phyloP scores from a whole-genome alignment of 2,113 vertebrate species.

The Sarotherodon lohbergeri region DNA sequence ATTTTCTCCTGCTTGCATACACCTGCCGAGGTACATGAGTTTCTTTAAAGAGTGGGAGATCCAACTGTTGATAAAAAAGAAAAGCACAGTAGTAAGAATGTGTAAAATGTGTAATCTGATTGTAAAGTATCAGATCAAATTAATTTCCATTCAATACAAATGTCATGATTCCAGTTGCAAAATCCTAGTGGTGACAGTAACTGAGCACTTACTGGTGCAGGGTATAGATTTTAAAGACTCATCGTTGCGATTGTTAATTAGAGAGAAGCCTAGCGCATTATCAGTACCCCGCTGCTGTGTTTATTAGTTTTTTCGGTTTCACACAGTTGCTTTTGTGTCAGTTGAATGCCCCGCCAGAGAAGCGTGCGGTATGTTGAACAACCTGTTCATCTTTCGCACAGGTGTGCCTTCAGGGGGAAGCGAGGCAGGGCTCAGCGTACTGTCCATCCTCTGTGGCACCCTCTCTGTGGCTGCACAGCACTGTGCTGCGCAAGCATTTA shows the following conservation, averaged over 20 bases:
- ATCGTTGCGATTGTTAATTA: neutral
- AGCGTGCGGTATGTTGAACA: slow-evolving; percentile 45
- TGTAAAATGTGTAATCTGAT: neutral
- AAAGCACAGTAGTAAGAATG: neutral
- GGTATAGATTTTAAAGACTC: neutral
- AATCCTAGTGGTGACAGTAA: neutral
- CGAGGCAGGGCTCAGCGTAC: neutral
- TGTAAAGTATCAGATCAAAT: neutral
- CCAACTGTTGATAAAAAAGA: neutral
- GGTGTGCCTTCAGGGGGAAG: slow-evolving; percentile 18
- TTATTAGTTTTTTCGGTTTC: neutral
- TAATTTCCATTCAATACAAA: neutral
- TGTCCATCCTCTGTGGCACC: neutral
- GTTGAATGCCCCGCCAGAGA: neutral
- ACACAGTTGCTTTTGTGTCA: neutral
- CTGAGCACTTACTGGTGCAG: neutral
- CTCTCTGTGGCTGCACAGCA: neutral
- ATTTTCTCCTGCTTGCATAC: neutral
- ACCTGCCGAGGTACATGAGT: neutral
- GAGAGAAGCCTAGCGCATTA: neutral
- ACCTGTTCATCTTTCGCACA: slow-evolving; percentile 57
- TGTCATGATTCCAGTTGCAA: neutral
- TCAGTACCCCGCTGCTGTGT: neutral
- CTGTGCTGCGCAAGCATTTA: neutral
- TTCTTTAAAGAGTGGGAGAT: neutral